Conservation (phyloP, 2,888 invertebrate genomes). For the Cyclophora punctaria region DNA sequence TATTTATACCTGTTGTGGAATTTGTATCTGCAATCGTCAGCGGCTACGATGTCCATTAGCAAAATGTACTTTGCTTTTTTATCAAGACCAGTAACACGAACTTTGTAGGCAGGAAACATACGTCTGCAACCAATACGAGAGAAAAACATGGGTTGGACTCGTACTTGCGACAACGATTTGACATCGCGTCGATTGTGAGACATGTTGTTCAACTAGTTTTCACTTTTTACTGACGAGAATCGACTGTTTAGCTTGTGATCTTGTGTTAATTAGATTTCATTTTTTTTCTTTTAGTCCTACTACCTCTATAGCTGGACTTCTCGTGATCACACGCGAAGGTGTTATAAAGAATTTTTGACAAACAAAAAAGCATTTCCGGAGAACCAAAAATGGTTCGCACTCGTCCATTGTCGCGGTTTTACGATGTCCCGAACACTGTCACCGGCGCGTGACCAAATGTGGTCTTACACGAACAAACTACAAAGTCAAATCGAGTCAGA, state of each 20-base stretch:
- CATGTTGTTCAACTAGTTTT: constrained; percentile 59
- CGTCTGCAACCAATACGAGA: constrained; percentile 85
- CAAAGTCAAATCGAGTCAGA: constrained; percentile 14
- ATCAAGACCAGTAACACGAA: constrained; percentile 96
- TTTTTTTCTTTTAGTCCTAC: constrained; percentile 7
- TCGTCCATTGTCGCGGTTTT: constrained; percentile 50
- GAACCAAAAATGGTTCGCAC: constrained; percentile 47
- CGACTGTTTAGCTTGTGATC: constrained; percentile 66
- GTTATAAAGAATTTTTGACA: constrained; percentile 47
- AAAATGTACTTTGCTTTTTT: constrained; percentile 98
- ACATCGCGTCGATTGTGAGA: constrained; percentile 71
- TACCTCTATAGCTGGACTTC: constrained; percentile 7
- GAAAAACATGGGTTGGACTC: constrained; percentile 71
- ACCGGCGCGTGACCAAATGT: constrained; percentile 51
- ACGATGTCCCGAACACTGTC: constrained; percentile 27
- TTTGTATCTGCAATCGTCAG: constrained; percentile 96
- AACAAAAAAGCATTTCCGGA: constrained; percentile 53
- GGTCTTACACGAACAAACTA: constrained; percentile 21
- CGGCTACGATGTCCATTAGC: constrained; percentile 97
- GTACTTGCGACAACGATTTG: constrained; percentile 69
- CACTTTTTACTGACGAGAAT: constrained; percentile 51
- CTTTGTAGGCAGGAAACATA: constrained; percentile 99
- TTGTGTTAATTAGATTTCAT: constrained; percentile 44
- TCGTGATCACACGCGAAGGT: constrained; percentile 40
- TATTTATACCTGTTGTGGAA: constrained; percentile 90